phyloP scores from a whole-genome alignment of 1,140 invertebrate genomes.

The Eumeta japonica region DNA sequence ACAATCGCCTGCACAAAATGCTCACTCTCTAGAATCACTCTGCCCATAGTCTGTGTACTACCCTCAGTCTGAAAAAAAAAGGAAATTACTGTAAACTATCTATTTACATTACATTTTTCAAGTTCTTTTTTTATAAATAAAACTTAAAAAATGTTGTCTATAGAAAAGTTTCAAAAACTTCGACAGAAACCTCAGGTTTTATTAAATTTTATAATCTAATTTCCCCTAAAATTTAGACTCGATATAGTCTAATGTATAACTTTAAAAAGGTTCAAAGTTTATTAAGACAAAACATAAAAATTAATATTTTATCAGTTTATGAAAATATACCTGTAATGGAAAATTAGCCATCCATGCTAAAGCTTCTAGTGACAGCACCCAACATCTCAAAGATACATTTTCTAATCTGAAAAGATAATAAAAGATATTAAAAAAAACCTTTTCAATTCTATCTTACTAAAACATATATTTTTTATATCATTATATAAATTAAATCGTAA shows the following conservation, averaged over 20 bases:
- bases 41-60: conserved; percentile 40
- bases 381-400: conserved; percentile 47
- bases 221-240: background rate
- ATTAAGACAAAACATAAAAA: background rate
- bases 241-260: background rate
- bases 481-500: too few species aligned
- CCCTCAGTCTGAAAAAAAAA: conserved; percentile 28
- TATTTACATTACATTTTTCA: too few species aligned
- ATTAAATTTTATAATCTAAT: background rate
- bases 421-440: conserved; percentile 4
- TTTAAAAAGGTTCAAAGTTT: background rate
- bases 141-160: background rate
- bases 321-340: conserved; percentile 31
- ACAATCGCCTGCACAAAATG: conserved; percentile 46
- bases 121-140: background rate
- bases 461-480: too few species aligned
- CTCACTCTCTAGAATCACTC: conserved; percentile 42
- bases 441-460: conserved; percentile 3
- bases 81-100: background rate
- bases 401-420: conserved; percentile 35
- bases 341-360: conserved; percentile 48
- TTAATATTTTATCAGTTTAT: too few species aligned
- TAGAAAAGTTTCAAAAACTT: background rate
- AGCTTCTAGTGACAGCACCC: conserved; percentile 53
- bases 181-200: background rate